phyloP scores from a whole-genome alignment of 2,888 invertebrate species.

The Macropis europaea region DNA sequence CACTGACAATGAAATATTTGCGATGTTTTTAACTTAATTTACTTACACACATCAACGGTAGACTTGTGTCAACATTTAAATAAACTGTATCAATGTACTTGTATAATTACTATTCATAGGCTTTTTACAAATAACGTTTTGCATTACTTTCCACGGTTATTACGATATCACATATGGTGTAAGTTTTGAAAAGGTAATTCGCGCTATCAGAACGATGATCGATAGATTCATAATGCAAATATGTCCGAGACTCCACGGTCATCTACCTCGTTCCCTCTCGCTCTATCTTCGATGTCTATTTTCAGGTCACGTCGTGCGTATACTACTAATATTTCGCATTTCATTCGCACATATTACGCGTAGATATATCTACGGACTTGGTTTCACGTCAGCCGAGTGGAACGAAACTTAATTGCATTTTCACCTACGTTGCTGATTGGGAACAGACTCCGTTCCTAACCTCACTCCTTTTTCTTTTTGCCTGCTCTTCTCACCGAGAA shows the following conservation, averaged over 20 bases:
- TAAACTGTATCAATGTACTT: no score
- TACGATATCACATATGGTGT: background rate
- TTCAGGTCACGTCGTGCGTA: slow-evolving; percentile 55
- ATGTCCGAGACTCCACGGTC: slow-evolving; percentile 41
- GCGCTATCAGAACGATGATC: slow-evolving; percentile 1
- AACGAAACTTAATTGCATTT: slow-evolving; percentile 62
- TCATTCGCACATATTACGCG: slow-evolving; percentile 47
- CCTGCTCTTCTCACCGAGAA: slow-evolving; percentile 29
- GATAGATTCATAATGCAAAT: slow-evolving; percentile 2
- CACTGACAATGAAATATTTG: background rate
- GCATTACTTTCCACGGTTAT: background rate
- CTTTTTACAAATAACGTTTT: no score
- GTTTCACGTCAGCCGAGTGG: slow-evolving; percentile 59
- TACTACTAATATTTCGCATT: slow-evolving; percentile 57
- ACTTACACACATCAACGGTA: no score
- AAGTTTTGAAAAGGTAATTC: background rate
- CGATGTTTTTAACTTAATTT: no score
- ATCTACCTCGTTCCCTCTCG: slow-evolving; percentile 45
- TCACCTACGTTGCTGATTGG: slow-evolving; percentile 49
- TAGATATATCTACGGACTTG: slow-evolving; percentile 19
- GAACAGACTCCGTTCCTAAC: slow-evolving; percentile 38
- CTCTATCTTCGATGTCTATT: slow-evolving; percentile 52
- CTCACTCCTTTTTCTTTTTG: slow-evolving; percentile 31
- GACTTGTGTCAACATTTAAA: no score
- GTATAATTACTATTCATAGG: no score